phyloP scores from a whole-genome alignment of 2,888 invertebrate species.

The Malthinus seriepunctatus region DNA sequence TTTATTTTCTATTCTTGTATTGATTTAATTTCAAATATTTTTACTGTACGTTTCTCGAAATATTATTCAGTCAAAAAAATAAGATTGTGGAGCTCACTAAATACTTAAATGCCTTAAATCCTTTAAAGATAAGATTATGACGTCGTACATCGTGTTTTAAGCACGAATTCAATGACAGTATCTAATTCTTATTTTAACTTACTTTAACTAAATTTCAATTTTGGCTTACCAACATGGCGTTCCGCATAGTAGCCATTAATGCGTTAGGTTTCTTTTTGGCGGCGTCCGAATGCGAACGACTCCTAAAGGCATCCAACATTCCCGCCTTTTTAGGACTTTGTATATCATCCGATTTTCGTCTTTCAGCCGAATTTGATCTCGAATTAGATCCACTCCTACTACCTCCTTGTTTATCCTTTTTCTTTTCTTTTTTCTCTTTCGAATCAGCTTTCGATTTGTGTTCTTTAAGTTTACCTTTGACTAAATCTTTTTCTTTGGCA shows the following conservation, averaged over 20 bases:
- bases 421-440: constrained; percentile 44
- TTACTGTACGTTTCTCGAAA: too few relatives aligned
- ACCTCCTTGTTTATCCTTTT: constrained; percentile 38
- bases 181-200: too few relatives aligned
- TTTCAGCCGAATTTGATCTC: constrained; percentile 50
- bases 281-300: constrained; percentile 77
- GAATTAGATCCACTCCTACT: constrained; percentile 54
- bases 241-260: constrained; percentile 85
- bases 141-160: too few relatives aligned
- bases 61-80: too few relatives aligned
- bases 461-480: constrained; percentile 37
- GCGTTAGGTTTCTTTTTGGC: constrained; percentile 63
- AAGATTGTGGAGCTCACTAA: too few relatives aligned
- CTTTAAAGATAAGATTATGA: too few relatives aligned
- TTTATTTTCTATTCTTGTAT: too few relatives aligned
- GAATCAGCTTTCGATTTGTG: constrained; percentile 37
- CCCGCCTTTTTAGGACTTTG: constrained; percentile 62
- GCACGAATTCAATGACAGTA: too few relatives aligned
- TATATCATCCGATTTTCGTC: constrained; percentile 48
- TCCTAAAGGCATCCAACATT: constrained; percentile 80
- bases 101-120: too few relatives aligned
- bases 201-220: too few relatives aligned
- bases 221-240: constrained; percentile 72
- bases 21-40: too few relatives aligned
- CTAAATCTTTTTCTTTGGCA: constrained; percentile 33